Evolutionary conservation across 2,888 invertebrate genomes (phyloP), one percentile per base, ranked within the genome.

Genomic region (Lithosia quadra): DNA sequence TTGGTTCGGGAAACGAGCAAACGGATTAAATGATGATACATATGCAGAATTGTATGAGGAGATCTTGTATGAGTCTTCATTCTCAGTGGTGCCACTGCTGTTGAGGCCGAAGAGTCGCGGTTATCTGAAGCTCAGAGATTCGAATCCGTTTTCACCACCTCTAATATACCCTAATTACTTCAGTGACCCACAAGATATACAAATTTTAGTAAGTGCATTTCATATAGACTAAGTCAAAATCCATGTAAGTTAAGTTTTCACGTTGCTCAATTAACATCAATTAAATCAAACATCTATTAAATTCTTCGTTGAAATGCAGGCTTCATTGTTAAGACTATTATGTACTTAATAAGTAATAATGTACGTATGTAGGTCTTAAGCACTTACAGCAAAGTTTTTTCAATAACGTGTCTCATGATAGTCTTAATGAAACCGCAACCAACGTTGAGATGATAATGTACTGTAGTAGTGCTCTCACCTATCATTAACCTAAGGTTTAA

Each of bases 151-250:
- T 67, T 95, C 97, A 0, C 96, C 97, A 76, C 98, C 99, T 0
- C 88, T 96, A n/a, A 98, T 99, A 71, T 97, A 97, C 88, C 97
- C 99, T 0, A 98, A 99, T 88, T 99, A 99, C 88, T 97, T 96
- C 82, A 90, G 96, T 0, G 96, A 98, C 82, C 96, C 96, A 0
- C 90, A 96, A 49, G 99, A 99, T 85, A 86, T 98, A 28, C 95
- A 96, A 77, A 90, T 96, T 66, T 89, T 98, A 94, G 97, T 98
- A 96, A 93, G 95, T 88, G 55, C 1, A n/a, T n/a, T 49, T 39
- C 15, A 36, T 15, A 4, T 39, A 13, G 22, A 34, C 3, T 24
- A 39, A 13, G 10, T 2, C 24, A 43, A 43, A 43, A 43, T 43
- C 43, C 7, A 7, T 15, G 18, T 43, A 43, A 18, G 36, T 7